phyloP scores from a whole-genome alignment of 1,140 invertebrate genomes.

The Globodera ellingtonae region DNA sequence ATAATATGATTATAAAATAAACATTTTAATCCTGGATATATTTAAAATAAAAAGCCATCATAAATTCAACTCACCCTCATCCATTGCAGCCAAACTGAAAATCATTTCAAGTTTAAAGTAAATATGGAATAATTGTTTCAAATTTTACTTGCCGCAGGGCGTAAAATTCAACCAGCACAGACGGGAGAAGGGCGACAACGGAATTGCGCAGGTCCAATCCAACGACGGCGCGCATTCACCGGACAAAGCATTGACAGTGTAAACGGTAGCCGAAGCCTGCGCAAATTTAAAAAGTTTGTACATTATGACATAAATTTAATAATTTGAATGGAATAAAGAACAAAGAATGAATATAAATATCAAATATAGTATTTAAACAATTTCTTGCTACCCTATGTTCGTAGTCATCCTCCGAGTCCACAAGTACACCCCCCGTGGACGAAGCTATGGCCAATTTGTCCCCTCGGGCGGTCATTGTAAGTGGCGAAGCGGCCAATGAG shows the following conservation, averaged over 20 bases:
- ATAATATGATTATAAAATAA: too few species aligned
- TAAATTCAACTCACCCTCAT: not conserved
- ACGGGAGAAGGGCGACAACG: slow-evolving; percentile 3
- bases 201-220: slow-evolving; percentile 18
- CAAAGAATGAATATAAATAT: not conserved
- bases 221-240: slow-evolving; percentile 17
- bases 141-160: not conserved
- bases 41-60: too few species aligned
- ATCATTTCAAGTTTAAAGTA: not conserved
- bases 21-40: too few species aligned
- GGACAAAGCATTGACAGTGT: slow-evolving; percentile 26
- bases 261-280: slow-evolving; percentile 23
- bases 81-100: slow-evolving; percentile 29
- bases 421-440: slow-evolving; percentile 29
- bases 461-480: slow-evolving; percentile 29
- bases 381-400: slow-evolving; percentile 34
- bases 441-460: slow-evolving; percentile 11
- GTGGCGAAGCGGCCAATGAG: slow-evolving; percentile 18
- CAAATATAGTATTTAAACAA: not conserved
- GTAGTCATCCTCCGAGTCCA: slow-evolving; percentile 31
- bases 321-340: not conserved
- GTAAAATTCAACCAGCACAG: slow-evolving; percentile 33
- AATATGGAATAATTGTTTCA: not conserved
- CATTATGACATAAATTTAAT: slow-evolving; percentile 12
- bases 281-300: slow-evolving; percentile 8